Conservation (phyloP, 1,140 invertebrate genomes). For the Oreohelix idahoensis region DNA sequence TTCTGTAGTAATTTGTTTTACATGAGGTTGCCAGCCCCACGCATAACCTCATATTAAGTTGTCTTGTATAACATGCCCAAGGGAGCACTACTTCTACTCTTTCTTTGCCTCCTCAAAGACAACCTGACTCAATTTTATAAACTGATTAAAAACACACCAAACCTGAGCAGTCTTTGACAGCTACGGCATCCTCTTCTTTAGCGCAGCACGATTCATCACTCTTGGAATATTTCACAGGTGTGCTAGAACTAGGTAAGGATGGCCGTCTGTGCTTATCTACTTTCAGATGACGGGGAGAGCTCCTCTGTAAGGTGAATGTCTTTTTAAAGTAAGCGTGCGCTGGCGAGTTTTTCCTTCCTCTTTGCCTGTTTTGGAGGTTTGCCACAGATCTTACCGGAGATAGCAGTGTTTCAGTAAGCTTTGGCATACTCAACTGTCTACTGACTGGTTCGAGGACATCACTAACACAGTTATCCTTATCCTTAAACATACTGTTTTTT, state of each 20-base stretch:
- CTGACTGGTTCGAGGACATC: not conserved
- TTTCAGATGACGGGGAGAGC: not conserved
- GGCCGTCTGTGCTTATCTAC: not conserved
- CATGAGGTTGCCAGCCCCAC: too few species aligned
- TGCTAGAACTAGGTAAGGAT: conserved; percentile 10
- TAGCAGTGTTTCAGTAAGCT: not conserved
- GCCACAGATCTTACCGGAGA: not conserved
- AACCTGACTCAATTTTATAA: too few species aligned
- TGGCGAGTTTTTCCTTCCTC: not conserved
- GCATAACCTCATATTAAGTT: too few species aligned
- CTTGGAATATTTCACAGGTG: conserved; percentile 13
- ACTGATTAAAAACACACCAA: not conserved
- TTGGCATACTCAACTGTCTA: not conserved
- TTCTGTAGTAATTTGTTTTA: too few species aligned
- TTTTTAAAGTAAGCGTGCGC: conserved; percentile 8
- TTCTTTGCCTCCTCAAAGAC: too few species aligned
- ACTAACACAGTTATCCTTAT: too few species aligned
- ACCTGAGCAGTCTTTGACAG: not conserved
- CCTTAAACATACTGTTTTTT: not conserved
- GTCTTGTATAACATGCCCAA: too few species aligned
- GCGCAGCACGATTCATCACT: not conserved
- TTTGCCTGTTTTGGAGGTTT: not conserved
- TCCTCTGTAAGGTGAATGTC: not conserved
- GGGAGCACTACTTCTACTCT: too few species aligned
- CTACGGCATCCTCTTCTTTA: not conserved